Evolutionary conservation across 2,888 invertebrate species (phyloP).

Genomic region (Oithona nana): DNA sequence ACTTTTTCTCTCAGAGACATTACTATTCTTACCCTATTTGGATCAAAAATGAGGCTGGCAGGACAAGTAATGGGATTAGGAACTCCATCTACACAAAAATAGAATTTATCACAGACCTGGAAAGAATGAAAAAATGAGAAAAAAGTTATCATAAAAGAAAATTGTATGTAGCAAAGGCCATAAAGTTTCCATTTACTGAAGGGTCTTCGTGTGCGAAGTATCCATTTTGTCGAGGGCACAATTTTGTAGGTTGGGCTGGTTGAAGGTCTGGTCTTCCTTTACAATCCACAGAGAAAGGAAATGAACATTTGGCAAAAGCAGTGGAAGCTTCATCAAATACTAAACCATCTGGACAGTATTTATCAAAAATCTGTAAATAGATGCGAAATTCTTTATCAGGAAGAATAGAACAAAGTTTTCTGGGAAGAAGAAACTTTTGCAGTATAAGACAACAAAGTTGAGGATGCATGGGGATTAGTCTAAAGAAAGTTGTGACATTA

Average conservation of each 20-base stretch:
- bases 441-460: too few species aligned
- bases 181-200: constrained; percentile 45
- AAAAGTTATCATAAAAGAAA: background rate
- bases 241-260: constrained; percentile 44
- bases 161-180: background rate
- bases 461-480: too few species aligned
- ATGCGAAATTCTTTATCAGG: too few species aligned
- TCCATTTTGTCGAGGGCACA: constrained; percentile 64
- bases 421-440: too few species aligned
- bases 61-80: constrained; percentile 79
- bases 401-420: too few species aligned
- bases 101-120: constrained; percentile 58
- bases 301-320: constrained; percentile 16
- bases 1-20: constrained; percentile 75
- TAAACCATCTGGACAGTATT: constrained; percentile 68
- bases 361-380: constrained; percentile 31
- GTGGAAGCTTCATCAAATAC: constrained; percentile 46
- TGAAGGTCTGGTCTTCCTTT: constrained; percentile 28
- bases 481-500: too few species aligned
- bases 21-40: constrained; percentile 40
- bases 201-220: constrained; percentile 64
- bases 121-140: background rate
- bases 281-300: constrained; percentile 12
- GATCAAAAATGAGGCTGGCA: constrained; percentile 64
- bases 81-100: constrained; percentile 57